Percentiles rank a stretch among this genome's conserved stretches.
Conservation (phyloP, 2,888 invertebrate species). For the Eulithis testata region DNA sequence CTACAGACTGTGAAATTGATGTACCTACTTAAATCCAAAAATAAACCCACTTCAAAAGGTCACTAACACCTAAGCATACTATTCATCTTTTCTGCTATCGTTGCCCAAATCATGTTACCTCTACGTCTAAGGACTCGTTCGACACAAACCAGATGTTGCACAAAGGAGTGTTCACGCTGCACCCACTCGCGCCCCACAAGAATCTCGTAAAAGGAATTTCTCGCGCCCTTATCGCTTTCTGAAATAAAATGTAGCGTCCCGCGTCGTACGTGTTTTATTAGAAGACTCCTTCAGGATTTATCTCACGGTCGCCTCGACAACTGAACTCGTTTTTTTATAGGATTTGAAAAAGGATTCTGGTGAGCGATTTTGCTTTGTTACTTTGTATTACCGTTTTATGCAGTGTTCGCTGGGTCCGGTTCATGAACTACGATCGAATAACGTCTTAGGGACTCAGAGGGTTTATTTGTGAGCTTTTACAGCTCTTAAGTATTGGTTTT, state of each 20-base stretch:
- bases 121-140: constrained; percentile 33
- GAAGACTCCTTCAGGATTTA: constrained; percentile 79
- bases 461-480: constrained; percentile 7
- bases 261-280: constrained; percentile 83
- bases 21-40: constrained; percentile 1
- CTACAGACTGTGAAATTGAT: constrained; percentile 4
- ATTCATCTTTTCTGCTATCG: constrained; percentile 39
- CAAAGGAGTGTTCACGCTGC: constrained; percentile 58
- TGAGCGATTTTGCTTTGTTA: constrained; percentile 62
- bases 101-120: constrained; percentile 42
- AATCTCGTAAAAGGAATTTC: constrained; percentile 83
- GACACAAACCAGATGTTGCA: constrained; percentile 79
- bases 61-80: constrained; percentile 34
- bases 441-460: constrained; percentile 6
- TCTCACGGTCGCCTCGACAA: constrained; percentile 70
- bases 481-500: background rate
- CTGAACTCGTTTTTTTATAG: constrained; percentile 66
- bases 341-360: constrained; percentile 67
- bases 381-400: constrained; percentile 52
- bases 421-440: constrained; percentile 20
- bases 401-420: constrained; percentile 27
- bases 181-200: constrained; percentile 64
- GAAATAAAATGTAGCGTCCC: constrained; percentile 82
- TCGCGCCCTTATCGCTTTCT: constrained; percentile 82
- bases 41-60: constrained; percentile 33